Evolutionary conservation across 1,140 invertebrate species (phyloP).

Genomic region (Mizuhopecten yessoensis): DNA sequence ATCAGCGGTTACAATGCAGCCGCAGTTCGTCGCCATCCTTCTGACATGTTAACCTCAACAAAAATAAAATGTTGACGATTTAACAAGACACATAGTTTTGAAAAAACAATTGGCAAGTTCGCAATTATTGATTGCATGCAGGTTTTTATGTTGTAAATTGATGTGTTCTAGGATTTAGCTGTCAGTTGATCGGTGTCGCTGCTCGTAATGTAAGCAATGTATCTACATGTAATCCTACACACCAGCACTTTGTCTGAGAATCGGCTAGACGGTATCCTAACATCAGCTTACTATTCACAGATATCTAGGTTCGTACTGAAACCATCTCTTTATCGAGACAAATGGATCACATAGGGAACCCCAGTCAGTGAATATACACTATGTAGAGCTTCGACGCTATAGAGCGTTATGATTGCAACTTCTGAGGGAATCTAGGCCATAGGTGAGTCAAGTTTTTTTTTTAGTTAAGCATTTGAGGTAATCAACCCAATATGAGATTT

Average conservation of each 20-base stretch:
- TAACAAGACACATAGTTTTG: not conserved
- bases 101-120: not conserved
- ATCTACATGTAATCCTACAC: not conserved
- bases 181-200: not conserved
- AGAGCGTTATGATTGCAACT: no score
- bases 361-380: no score
- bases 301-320: not conserved
- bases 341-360: no score
- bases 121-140: not conserved
- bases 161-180: not conserved
- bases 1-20: no score
- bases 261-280: not conserved
- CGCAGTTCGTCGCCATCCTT: no score
- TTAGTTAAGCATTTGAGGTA: no score
- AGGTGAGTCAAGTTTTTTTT: no score
- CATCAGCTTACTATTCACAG: not conserved
- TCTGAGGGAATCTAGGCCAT: no score
- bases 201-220: not conserved
- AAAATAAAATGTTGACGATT: not conserved
- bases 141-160: not conserved
- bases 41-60: not conserved
- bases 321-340: not conserved
- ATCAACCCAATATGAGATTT: no score
- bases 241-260: not conserved
- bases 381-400: no score